A percentile compares a stretch with the other conserved stretches of the same genome.
Conservation (phyloP, 1,140 invertebrate species). For the Pogonomyrmex barbatus region DNA sequence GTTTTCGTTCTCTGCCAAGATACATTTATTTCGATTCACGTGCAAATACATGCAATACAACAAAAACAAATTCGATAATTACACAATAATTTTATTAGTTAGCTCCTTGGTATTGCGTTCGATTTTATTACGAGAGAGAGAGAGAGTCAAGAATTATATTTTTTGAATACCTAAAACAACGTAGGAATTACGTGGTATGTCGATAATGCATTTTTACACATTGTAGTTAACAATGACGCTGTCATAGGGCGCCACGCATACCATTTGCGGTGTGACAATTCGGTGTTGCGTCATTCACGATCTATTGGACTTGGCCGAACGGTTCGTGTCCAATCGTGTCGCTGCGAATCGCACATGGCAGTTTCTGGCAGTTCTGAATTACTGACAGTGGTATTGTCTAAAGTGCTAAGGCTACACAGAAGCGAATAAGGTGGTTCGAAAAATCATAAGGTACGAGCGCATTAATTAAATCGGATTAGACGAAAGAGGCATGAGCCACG, state of each 20-base stretch:
- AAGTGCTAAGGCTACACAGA: neutral
- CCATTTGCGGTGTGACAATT: neutral
- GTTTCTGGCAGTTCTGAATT: neutral
- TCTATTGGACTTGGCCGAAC: slow-evolving; percentile 18
- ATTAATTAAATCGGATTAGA: neutral
- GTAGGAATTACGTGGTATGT: neutral
- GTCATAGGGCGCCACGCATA: neutral
- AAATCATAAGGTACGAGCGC: neutral
- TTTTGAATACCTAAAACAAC: too few species aligned
- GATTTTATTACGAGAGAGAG: too few species aligned
- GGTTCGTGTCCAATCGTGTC: neutral
- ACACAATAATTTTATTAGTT: too few species aligned
- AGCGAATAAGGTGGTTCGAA: neutral
- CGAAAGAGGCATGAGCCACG: neutral
- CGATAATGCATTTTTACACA: neutral
- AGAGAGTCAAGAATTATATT: too few species aligned
- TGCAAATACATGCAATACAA: neutral
- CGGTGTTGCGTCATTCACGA: slow-evolving; percentile 59
- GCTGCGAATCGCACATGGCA: slow-evolving; percentile 7
- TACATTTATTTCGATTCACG: neutral
- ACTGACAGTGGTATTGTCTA: too few species aligned
- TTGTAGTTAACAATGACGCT: neutral
- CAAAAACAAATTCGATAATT: neutral
- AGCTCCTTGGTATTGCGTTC: neutral
- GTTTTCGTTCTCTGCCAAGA: neutral